Evolutionary conservation across 2,113 vertebrate species (phyloP), one percentile per base, ranked within the genome.

Genomic region (Potamarius usumacintae): DNA sequence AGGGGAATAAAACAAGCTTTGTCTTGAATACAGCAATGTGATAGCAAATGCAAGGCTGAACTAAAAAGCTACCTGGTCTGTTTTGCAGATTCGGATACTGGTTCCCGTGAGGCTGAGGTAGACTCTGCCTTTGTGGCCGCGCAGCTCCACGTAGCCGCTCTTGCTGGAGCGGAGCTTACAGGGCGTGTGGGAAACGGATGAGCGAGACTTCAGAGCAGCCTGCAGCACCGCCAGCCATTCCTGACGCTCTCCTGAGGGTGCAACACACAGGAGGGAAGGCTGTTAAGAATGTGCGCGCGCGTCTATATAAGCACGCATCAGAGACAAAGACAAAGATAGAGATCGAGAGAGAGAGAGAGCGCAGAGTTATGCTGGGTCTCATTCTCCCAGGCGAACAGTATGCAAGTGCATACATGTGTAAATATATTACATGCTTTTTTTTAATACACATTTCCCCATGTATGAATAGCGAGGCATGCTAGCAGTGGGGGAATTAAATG

Each of bases 11-110:
- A 69, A 57, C 17, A 69, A 15, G 30, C 34, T 86, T 67, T 20
- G 27, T 58, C 78, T 82, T 25, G 27, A 89, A 81, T 77, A 83
- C 60, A 34, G 50, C 34, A 86, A 50, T 86, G 57, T 83, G 50
- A 78, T 12, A 42, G 57, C 57, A 63, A 89, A 83, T 58, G 82
- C 30, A 12, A 25, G 6, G 22, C 63, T 84, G 69, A 84, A 60
- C 62, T 20, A 81, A 27, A 84, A 52, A 86, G 60, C 78, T 95
- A 99, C 98, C 98, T 99, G 97, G 91, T 98, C 97, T 89, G 96
- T 97, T 97, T 99, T 99, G 94, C 97, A 98, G 92, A 99, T 95
- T 95, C 97, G 97, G 94, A 99, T 95, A 88, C 95, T 97, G 91
- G 93, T 96, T 88, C 97, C 97, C 94, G 93, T 96, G 93, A 99